Evolutionary conservation across 2,888 invertebrate species (phyloP).

Genomic region (Automeris io): DNA sequence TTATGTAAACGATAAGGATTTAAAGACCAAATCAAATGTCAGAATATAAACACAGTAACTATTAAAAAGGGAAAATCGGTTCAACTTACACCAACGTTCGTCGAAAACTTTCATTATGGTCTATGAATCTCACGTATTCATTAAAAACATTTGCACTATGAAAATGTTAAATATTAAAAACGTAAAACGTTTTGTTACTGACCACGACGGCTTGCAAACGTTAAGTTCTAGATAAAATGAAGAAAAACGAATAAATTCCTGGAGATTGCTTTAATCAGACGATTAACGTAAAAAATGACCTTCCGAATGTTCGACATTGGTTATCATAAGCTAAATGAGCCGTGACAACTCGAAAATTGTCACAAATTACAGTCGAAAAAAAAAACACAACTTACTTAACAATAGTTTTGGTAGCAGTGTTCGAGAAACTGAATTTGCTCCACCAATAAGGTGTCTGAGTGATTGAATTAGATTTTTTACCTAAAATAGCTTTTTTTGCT

Average conservation of each 20-base stretch:
- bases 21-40: background rate
- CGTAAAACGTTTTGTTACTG: background rate
- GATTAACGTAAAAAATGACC: constrained; percentile 10
- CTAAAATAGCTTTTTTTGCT: no score
- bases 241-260: constrained; percentile 9
- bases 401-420: no score
- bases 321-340: constrained; percentile 15
- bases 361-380: background rate
- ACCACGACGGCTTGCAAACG: constrained; percentile 5
- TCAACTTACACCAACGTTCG: constrained; percentile 21
- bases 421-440: background rate
- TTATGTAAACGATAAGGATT: no score
- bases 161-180: background rate
- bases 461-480: no score
- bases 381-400: background rate
- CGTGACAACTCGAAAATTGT: constrained; percentile 12
- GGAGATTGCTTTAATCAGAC: background rate
- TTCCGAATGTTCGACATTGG: constrained; percentile 24
- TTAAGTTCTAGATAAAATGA: constrained; percentile 9
- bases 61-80: background rate
- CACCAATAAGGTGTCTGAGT: no score
- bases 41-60: background rate
- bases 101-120: constrained; percentile 27
- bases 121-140: no score
- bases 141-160: no score